Conservation (phyloP, 2,888 invertebrate species). For the Nomada fabriciana region DNA sequence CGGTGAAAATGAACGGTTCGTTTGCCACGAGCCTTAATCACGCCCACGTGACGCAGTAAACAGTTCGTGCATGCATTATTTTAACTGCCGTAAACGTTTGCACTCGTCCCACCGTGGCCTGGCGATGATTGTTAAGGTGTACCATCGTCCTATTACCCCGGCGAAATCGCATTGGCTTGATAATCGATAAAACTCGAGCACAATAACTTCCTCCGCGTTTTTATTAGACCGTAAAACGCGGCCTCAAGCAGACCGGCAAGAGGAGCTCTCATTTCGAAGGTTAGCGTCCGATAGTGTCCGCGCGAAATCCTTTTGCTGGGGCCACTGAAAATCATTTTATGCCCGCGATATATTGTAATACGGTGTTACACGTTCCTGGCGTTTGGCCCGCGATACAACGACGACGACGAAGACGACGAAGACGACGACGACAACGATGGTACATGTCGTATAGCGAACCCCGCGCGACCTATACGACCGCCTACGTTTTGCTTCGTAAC, state of each 20-base stretch:
- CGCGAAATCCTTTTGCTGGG: slow-evolving; percentile 28
- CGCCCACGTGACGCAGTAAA: slow-evolving; percentile 53
- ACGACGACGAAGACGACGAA: slow-evolving; percentile 26
- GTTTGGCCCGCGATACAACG: slow-evolving; percentile 53
- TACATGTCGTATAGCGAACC: slow-evolving; percentile 35
- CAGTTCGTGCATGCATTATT: slow-evolving; percentile 30
- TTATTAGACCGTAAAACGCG: slow-evolving; percentile 27
- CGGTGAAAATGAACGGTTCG: slow-evolving; percentile 65
- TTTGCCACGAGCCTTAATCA: slow-evolving; percentile 66
- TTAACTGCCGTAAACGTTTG: slow-evolving; percentile 3
- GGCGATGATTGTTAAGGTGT: not conserved
- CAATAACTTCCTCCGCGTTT: slow-evolving; percentile 16
- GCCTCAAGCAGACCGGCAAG: not conserved
- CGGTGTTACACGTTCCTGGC: slow-evolving; percentile 35
- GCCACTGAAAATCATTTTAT: slow-evolving; percentile 54
- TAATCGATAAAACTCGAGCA: slow-evolving; percentile 35
- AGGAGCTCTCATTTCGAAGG: slow-evolving; percentile 16
- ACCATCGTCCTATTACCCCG: not conserved
- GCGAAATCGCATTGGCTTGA: not conserved
- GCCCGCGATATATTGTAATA: slow-evolving; percentile 50
- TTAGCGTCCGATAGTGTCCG: slow-evolving; percentile 8
- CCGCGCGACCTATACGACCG: slow-evolving; percentile 57
- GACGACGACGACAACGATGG: slow-evolving; percentile 38
- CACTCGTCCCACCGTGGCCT: too few relatives aligned
- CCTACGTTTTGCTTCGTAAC: slow-evolving; percentile 68